These are phyloP conservation scores for Tetragonisca angustula DNA, from an alignment of 2,888 invertebrate genomes.

Conservation along the genomic window DNA sequence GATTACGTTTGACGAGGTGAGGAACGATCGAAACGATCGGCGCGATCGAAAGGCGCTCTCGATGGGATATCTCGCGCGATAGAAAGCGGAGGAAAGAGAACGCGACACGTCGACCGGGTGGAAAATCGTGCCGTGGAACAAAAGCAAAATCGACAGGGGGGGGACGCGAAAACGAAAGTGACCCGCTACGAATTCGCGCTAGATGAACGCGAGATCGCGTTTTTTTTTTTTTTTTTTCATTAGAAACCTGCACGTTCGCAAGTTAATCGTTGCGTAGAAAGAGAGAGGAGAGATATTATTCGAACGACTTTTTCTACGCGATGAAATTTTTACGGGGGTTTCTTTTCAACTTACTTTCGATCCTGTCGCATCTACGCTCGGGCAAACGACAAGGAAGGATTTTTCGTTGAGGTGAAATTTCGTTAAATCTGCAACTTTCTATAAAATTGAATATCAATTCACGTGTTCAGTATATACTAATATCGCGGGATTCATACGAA, in stretches of 20 bases:
- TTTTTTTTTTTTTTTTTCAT: slow-evolving; percentile 8
- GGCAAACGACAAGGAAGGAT: too few relatives aligned
- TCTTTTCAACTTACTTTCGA: neutral
- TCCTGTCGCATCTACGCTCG: neutral
- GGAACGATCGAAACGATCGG: neutral
- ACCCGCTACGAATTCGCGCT: slow-evolving; percentile 14
- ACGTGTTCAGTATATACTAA: too few relatives aligned
- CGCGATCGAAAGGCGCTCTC: slow-evolving; percentile 30
- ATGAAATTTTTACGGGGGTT: neutral
- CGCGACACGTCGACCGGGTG: slow-evolving; percentile 60
- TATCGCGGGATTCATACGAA: too few relatives aligned
- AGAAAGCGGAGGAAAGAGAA: slow-evolving; percentile 69
- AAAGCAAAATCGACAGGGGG: slow-evolving; percentile 16
- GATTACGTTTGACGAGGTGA: neutral
- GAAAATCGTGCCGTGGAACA: slow-evolving; percentile 55
- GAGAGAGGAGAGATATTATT: neutral
- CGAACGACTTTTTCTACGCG: neutral
- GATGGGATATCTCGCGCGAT: slow-evolving; percentile 37
- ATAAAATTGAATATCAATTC: too few relatives aligned
- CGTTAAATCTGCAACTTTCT: too few relatives aligned
- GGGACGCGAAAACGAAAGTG: slow-evolving; percentile 56
- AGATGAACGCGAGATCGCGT: neutral
- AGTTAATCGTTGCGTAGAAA: slow-evolving; percentile 2
- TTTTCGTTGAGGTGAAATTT: too few relatives aligned
- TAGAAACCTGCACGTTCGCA: slow-evolving; percentile 16